Base-by-base conservation (phyloP, 2,888 invertebrate genomes). In the Aphidius colemani region DNA sequence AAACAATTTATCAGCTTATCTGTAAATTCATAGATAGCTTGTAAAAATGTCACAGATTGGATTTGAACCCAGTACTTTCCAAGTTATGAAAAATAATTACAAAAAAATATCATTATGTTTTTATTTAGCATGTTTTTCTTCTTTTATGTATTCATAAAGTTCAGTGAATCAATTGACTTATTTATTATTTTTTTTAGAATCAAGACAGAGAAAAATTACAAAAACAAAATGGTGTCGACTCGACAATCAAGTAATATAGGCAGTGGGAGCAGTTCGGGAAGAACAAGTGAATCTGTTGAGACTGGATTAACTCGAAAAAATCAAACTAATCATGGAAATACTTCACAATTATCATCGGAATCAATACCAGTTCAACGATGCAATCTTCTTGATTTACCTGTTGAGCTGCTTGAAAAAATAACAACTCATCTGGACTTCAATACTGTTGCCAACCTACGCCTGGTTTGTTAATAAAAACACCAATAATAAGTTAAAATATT, bases 341-440 rank as follows among this genome's bases (percentile, higher is more conserved):
- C 63, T 70, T 63, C 64, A 46, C 61, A 68, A 68, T 63, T 70
- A 68, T 68, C 72, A 41, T 53, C 53, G 72, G 67, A 70, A 73
- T 67, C 76, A 61, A 67, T 72, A 30, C 41, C 73, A 40, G 65
- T 63, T 43, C 68, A 73, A 51, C 71, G 72, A 41, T 61, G 82
- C 40, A 81, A 84, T 76, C 81, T 94, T 66, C 83, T 92, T 69
- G 90, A 94, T 82, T 83, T 95, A 76, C 95, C 94, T 30, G 86
- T 88, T 71, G 94, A 95, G 85, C 85, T 95, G 70, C 83, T 93
- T 67, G 90, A 92, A 78, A 93, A 92, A 82, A 90, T 94, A 71
- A 87, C 93, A 73, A 85, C 89, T 69, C 89, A 88, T 77, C 81
- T 92, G 75, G 88, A 89, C 71, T 94, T 88, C 83, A 93, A 92